Evolutionary conservation across 1,140 invertebrate species (phyloP).

Genomic region (Caenorhabditis inopinata): DNA sequence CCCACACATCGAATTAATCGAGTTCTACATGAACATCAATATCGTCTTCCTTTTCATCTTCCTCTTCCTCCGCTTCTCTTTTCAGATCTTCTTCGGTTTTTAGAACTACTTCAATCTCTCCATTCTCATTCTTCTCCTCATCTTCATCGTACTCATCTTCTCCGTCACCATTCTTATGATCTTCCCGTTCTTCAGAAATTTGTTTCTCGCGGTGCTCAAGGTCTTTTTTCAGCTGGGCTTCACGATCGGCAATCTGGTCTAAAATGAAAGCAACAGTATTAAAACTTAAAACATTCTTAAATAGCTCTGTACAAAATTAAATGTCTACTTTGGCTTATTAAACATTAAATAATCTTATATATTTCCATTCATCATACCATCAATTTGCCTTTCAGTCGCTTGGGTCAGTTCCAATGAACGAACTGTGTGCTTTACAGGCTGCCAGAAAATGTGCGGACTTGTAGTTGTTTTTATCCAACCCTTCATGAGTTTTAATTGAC

Average conservation of each 20-base stretch:
- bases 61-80: constrained; percentile 37
- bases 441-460: constrained; percentile 14
- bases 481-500: background rate
- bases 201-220: background rate
- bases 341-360: too few species aligned
- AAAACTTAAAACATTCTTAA: too few species aligned
- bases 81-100: constrained; percentile 35
- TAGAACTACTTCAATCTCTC: background rate
- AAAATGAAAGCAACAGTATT: too few species aligned
- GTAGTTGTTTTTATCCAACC: background rate
- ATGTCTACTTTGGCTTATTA: too few species aligned
- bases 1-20: background rate
- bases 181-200: background rate
- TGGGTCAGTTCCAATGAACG: constrained; percentile 12
- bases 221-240: constrained; percentile 37
- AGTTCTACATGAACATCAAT: constrained; percentile 32
- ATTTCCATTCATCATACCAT: background rate
- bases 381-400: background rate
- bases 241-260: constrained; percentile 26
- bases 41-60: constrained; percentile 39
- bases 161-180: background rate
- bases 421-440: constrained; percentile 14
- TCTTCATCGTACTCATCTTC: constrained; percentile 16
- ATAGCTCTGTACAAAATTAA: too few species aligned
- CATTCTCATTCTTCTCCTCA: constrained; percentile 34